Evolutionary conservation across 2,797 vertebrate species (phyloP), one percentile per base, ranked within the genome.

Genomic region (Moxostoma hubbsi): DNA sequence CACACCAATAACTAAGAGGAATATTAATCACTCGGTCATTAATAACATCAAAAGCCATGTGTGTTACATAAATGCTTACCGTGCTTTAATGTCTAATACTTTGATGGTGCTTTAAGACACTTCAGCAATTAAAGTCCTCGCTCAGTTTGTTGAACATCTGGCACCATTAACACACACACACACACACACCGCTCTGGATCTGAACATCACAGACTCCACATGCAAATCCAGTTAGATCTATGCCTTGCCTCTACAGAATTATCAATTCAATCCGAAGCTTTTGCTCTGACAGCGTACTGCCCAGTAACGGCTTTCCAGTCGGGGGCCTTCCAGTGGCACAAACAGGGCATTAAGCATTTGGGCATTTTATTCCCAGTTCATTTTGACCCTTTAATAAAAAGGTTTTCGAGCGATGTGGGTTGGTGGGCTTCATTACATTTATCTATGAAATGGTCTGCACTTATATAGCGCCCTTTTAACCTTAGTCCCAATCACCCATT

Each of bases 41-140:
- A 62, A 55, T 45, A 10, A 54, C 75, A 53, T 78, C 57, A 78
- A 65, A 64, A 63, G 5, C 36, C 58, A 76, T 8, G 64, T 6
- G 61, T 79, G 69, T 24, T 24, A 24, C 57, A 57, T 7, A 63
- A 72, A 15, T 57, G 13, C 10, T 64, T 15, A 15, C 12, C 55
- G 2, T 54, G 70, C 69, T 64, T 79, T 70, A 47, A 71, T 54
- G 58, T 50, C 59, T 71, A 45, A 49, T 79, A 53, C 70, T 79
- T 79, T 79, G 77, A 79, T 79, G 77, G 9, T 45, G 6, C 16
- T 79, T 71, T 75, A 65, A 66, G 51, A 78, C 72, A 61, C 46
- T 73, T 73, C 45, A 76, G 61, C 49, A 75, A 83, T 75, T 79
- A 77, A 73, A 73, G 62, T 24, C 43, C 5, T 4, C 5, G 45